A percentile compares a stretch with the other conserved stretches of the same genome.
Conservation (phyloP, 2,113 vertebrate species). For the Pagrus major region DNA sequence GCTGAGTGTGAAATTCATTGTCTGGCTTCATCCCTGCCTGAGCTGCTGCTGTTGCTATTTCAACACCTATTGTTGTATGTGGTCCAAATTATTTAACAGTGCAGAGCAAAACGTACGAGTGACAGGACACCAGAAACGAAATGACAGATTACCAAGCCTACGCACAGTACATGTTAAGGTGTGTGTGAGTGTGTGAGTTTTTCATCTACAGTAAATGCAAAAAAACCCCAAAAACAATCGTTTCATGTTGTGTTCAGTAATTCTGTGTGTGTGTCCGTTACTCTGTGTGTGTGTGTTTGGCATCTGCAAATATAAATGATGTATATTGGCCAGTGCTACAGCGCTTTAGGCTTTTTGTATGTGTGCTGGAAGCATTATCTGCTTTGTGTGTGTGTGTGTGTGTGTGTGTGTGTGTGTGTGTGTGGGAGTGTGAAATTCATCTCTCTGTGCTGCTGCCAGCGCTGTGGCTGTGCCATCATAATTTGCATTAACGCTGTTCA, state of each 20-base stretch:
- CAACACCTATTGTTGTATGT: not conserved
- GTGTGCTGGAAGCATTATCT: slow-evolving; percentile 50
- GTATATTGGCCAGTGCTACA: slow-evolving; percentile 18
- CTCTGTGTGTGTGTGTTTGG: slow-evolving; percentile 6
- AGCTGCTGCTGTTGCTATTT: slow-evolving; percentile 43
- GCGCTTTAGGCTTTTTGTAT: slow-evolving; percentile 9
- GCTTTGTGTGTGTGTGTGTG: slow-evolving; percentile 1
- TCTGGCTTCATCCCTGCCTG: slow-evolving; percentile 28
- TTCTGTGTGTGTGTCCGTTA: not conserved
- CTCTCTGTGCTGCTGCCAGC: slow-evolving; percentile 60
- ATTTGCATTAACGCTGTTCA: slow-evolving; percentile 61
- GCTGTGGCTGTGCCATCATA: slow-evolving; percentile 43
- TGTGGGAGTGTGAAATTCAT: slow-evolving; percentile 70
- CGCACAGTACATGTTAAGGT: too few relatives aligned
- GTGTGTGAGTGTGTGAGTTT: not conserved
- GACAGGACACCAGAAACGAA: not conserved
- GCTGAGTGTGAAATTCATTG: slow-evolving; percentile 49
- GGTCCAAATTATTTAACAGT: not conserved
- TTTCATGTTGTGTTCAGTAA: not conserved
- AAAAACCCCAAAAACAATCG: too few relatives aligned
- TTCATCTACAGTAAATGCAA: not conserved
- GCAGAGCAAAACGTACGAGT: not conserved
- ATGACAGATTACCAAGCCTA: not conserved
- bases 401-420: slow-evolving; percentile 24
- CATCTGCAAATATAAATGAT: slow-evolving; percentile 38